phyloP scores from a whole-genome alignment of 92 coral and sea anemone species.

The Anthopleura xanthogrammica region DNA sequence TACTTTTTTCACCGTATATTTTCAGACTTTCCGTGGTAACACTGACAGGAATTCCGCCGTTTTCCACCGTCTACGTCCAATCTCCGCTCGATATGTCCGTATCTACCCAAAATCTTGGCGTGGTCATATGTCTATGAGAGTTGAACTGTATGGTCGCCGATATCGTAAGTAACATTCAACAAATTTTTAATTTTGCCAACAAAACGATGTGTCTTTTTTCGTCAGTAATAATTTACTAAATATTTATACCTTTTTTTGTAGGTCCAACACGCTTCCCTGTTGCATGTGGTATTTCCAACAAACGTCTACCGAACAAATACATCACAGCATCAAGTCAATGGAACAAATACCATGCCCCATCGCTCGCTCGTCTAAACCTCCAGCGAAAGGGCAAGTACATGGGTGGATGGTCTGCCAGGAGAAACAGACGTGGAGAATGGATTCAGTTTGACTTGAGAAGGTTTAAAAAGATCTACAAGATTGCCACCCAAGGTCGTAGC shows the following conservation, averaged over 20 bases:
- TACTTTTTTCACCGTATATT: not conserved
- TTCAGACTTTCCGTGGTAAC: constrained; percentile 70
- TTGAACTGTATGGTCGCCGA: constrained; percentile 68
- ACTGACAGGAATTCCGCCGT: constrained; percentile 72
- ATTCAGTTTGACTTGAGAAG: constrained; percentile 65
- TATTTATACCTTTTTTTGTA: not conserved
- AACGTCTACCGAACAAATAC: constrained; percentile 43
- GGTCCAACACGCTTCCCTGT: constrained; percentile 18
- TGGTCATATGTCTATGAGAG: constrained; percentile 64
- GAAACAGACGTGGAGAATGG: constrained; percentile 64
- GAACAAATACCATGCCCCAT: constrained; percentile 67
- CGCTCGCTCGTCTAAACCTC: constrained; percentile 66
- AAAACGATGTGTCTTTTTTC: not conserved
- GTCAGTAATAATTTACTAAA: not conserved
- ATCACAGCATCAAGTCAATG: constrained; percentile 75
- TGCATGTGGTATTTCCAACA: constrained; percentile 41
- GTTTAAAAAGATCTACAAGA: constrained; percentile 59
- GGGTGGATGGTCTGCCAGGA: constrained; percentile 79
- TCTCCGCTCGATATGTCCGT: constrained; percentile 72
- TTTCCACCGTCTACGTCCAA: constrained; percentile 49
- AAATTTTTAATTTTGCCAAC: not conserved
- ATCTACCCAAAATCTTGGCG: constrained; percentile 74
- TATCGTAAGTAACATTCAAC: constrained; percentile 15
- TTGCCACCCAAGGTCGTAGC: constrained; percentile 76
- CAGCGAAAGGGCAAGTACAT: constrained; percentile 59